phyloP scores from a whole-genome alignment of 2,888 invertebrate genomes.

The Thereva nobilitata region DNA sequence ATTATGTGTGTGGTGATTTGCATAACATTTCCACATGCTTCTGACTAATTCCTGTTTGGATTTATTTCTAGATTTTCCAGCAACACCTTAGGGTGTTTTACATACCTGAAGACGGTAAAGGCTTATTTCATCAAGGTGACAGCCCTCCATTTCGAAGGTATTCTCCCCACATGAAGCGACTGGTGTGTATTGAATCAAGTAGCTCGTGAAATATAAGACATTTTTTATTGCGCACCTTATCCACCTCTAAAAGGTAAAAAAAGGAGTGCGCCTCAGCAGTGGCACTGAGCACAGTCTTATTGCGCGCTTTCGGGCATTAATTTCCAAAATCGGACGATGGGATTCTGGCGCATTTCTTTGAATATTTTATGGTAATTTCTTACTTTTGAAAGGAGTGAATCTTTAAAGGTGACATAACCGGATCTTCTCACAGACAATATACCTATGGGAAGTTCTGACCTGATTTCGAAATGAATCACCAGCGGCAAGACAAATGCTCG shows the following conservation, averaged over 20 bases:
- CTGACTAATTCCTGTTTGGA: neutral
- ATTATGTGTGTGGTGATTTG: slow-evolving; percentile 1
- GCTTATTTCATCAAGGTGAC: too few species aligned
- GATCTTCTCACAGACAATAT: slow-evolving; percentile 27
- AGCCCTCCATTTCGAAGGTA: neutral
- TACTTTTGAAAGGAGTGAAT: slow-evolving; percentile 3
- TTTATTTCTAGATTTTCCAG: too few species aligned
- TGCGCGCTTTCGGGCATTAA: slow-evolving; percentile 3
- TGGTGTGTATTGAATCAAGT: slow-evolving; percentile 15
- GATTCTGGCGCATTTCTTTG: neutral
- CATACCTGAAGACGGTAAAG: too few species aligned
- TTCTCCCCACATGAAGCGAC: slow-evolving; percentile 2
- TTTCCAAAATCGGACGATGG: neutral
- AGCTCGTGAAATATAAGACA: slow-evolving; percentile 3
- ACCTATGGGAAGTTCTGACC: slow-evolving; percentile 24
- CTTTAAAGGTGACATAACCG: slow-evolving; percentile 19
- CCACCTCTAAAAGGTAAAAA: neutral
- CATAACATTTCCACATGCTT: slow-evolving; percentile 15
- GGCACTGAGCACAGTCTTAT: too few species aligned
- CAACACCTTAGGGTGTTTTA: too few species aligned
- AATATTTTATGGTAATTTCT: slow-evolving; percentile 33
- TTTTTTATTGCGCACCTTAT: slow-evolving; percentile 28
- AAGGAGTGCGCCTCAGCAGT: too few species aligned
- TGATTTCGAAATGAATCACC: slow-evolving; percentile 30
- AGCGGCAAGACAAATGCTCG: slow-evolving; percentile 8